Evolutionary conservation across 2,888 invertebrate species (phyloP).

Genomic region (Protophormia terraenovae): DNA sequence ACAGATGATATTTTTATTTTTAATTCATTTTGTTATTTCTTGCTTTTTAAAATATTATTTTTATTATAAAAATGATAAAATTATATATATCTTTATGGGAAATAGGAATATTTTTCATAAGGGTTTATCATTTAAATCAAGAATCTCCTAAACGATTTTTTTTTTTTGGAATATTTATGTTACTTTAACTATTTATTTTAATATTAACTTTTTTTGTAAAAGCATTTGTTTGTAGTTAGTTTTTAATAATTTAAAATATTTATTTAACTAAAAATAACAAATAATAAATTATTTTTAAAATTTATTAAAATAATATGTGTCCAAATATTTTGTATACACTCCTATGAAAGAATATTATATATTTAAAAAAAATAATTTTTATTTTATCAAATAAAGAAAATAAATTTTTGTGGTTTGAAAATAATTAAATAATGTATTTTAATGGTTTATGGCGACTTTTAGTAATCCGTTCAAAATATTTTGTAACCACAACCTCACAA

Average conservation of each 20-base stretch:
- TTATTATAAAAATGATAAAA: neutral
- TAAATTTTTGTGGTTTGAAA: neutral
- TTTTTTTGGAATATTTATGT: neutral
- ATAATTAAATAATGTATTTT: neutral
- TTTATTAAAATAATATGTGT: neutral
- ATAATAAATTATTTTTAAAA: constrained; percentile 1
- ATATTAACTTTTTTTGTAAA: neutral
- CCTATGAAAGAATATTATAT: neutral
- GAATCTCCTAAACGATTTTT: neutral
- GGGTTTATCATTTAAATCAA: neutral
- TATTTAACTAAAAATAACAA: neutral
- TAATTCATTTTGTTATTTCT: no score
- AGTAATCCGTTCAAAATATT: no score
- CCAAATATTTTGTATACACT: constrained; percentile 13
- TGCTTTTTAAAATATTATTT: neutral
- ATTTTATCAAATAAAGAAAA: neutral
- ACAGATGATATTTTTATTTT: no score
- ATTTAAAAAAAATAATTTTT: neutral
- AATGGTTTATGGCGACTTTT: no score
- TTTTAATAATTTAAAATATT: neutral
- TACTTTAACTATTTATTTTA: neutral
- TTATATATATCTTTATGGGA: no score
- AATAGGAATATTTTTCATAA: no score
- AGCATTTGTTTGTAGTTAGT: constrained; percentile 35
- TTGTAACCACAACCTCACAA: no score